Evolutionary conservation across 2,113 vertebrate genomes (phyloP).

Genomic region (Lucifuga dentata): DNA sequence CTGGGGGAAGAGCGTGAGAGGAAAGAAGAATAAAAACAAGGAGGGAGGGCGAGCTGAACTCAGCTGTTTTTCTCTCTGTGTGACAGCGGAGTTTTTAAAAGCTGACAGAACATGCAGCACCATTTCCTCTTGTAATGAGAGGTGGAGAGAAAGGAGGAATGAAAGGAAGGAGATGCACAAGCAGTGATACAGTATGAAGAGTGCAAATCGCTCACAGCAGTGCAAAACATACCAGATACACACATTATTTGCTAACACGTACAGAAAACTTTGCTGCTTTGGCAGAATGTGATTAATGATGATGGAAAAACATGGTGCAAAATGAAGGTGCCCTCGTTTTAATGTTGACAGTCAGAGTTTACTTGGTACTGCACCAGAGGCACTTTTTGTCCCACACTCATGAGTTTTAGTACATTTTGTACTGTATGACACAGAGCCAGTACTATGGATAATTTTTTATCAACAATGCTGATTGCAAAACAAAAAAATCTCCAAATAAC

Average conservation of each 20-base stretch:
- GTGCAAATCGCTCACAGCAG: not conserved
- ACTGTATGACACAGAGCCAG: no score
- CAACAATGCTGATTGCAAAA: no score
- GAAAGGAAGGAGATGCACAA: not conserved
- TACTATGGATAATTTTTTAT: no score
- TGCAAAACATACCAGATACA: conserved; percentile 5
- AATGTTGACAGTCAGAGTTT: no score
- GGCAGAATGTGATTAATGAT: no score
- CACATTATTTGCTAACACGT: not conserved
- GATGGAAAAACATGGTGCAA: no score
- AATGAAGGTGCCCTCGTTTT: no score
- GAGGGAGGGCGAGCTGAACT: conserved; percentile 44
- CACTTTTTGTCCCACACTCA: no score
- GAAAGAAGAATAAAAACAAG: conserved; percentile 49
- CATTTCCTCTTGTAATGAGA: conserved; percentile 3
- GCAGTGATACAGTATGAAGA: not conserved
- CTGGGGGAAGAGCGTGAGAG: conserved; percentile 39
- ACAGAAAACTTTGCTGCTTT: not conserved
- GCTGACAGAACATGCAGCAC: conserved; percentile 24
- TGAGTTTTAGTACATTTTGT: no score
- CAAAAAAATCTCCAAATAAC: no score
- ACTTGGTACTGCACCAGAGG: no score
- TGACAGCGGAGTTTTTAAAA: conserved; percentile 27
- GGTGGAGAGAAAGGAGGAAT: not conserved
- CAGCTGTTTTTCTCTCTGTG: conserved; percentile 56